Percentiles rank a stretch among this genome's conserved stretches.
Conservation (phyloP, 30 jellyfish, hydroid and myxozoan species). For the Chrysaora quinquecirrha region DNA sequence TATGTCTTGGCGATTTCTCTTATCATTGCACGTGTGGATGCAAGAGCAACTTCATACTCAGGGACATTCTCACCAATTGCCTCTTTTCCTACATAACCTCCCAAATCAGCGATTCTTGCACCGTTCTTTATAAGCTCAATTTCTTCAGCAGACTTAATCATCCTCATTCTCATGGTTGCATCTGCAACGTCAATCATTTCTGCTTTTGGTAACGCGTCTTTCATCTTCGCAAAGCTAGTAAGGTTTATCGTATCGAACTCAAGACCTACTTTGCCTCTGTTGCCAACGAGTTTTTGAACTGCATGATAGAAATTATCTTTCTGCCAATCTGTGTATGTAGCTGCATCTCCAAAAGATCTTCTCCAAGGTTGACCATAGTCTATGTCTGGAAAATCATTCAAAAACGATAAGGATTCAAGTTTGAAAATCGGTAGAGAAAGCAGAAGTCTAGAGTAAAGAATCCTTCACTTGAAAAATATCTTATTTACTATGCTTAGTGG, state of each 20-base stretch:
- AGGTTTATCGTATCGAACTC: slow-evolving; percentile 77
- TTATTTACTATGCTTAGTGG: too few species aligned
- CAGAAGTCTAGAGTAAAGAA: too few species aligned
- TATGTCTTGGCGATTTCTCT: slow-evolving; percentile 79
- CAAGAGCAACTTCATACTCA: slow-evolving; percentile 83
- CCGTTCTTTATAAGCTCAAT: slow-evolving; percentile 81
- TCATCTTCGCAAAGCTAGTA: slow-evolving; percentile 57
- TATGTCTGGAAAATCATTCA: slow-evolving; percentile 72
- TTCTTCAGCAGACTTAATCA: slow-evolving; percentile 85
- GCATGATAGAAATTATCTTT: slow-evolving; percentile 79
- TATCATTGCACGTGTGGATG: slow-evolving; percentile 79
- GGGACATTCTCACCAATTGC: slow-evolving; percentile 79
- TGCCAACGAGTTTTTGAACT: slow-evolving; percentile 74
- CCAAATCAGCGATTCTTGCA: slow-evolving; percentile 87
- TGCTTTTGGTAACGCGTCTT: slow-evolving; percentile 75
- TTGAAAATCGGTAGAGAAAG: too few species aligned
- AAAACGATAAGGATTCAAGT: too few species aligned
- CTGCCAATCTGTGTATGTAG: slow-evolving; percentile 92
- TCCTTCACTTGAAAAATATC: too few species aligned
- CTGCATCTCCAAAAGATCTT: slow-evolving; percentile 71
- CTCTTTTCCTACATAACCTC: slow-evolving; percentile 73
- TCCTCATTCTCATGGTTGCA: slow-evolving; percentile 77
- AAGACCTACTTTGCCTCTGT: slow-evolving; percentile 61
- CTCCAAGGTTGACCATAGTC: slow-evolving; percentile 97
- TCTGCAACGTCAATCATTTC: slow-evolving; percentile 66